Conservation (phyloP, 2,113 vertebrate genomes). For the Chaetura pelagica region DNA sequence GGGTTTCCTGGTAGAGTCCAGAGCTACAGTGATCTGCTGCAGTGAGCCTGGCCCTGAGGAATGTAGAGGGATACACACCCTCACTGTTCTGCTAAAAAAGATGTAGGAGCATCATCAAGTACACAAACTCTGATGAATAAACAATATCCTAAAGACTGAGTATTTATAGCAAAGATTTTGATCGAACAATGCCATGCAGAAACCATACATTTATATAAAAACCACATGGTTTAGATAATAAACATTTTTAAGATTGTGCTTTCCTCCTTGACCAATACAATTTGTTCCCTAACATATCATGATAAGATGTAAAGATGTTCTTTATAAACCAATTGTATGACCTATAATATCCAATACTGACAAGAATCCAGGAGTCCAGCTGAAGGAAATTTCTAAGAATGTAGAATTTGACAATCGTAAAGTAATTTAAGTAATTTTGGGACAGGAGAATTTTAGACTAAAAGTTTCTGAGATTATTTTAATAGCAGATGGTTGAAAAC, state of each 20-base stretch:
- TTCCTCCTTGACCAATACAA: background rate
- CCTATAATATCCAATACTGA: background rate
- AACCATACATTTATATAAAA: background rate
- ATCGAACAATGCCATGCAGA: background rate
- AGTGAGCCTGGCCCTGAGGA: background rate
- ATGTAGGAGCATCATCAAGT: background rate
- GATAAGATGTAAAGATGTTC: background rate
- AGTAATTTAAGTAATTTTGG: background rate
- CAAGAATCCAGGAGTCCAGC: background rate
- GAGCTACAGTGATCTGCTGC: background rate
- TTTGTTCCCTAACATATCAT: background rate
- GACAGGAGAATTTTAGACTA: background rate
- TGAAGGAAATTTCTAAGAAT: background rate
- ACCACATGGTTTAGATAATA: background rate
- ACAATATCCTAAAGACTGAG: background rate
- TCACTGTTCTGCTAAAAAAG: background rate
- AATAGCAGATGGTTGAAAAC: background rate
- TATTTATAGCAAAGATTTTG: background rate
- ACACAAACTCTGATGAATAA: background rate
- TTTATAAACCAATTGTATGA: background rate
- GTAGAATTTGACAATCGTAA: background rate
- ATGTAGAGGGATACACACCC: background rate
- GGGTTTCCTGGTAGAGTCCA: background rate
- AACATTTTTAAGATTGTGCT: background rate
- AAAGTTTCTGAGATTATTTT: background rate